A percentile compares a stretch with the other conserved stretches of the same genome.
Conservation (phyloP, 2,797 vertebrate genomes). For the Aselliscus stoliczkanus region DNA sequence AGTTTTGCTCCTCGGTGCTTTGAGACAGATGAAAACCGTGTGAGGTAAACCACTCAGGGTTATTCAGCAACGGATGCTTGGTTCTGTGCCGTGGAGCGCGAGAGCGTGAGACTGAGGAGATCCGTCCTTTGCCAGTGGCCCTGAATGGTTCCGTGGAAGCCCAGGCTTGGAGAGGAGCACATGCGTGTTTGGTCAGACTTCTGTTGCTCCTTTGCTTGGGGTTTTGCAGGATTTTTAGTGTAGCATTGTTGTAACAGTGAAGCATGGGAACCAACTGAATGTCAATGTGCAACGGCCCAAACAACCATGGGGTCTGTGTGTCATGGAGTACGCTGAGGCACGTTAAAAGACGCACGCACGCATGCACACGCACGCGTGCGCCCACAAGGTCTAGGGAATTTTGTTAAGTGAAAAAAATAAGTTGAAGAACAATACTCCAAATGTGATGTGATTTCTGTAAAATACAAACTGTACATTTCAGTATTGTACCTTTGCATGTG, state of each 20-base stretch:
- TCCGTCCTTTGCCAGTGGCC: not conserved
- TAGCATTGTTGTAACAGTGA: too few relatives aligned
- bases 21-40: not conserved
- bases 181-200: not conserved
- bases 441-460: too few relatives aligned
- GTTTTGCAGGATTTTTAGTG: not conserved
- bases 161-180: not conserved
- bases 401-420: not conserved
- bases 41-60: not conserved
- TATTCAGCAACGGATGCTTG: not conserved
- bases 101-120: not conserved
- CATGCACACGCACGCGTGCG: too few relatives aligned
- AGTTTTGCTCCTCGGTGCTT: not conserved
- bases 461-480: not conserved
- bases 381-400: not conserved
- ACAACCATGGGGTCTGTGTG: not conserved
- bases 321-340: too few relatives aligned
- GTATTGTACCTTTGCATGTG: accelerated
- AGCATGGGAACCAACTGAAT: not conserved
- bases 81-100: not conserved
- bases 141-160: accelerated
- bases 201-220: not conserved
- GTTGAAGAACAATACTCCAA: not conserved
- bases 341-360: not conserved
- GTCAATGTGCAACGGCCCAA: not conserved